Conservation (phyloP, 2,888 invertebrate genomes). For the Ormyrus thymus region DNA sequence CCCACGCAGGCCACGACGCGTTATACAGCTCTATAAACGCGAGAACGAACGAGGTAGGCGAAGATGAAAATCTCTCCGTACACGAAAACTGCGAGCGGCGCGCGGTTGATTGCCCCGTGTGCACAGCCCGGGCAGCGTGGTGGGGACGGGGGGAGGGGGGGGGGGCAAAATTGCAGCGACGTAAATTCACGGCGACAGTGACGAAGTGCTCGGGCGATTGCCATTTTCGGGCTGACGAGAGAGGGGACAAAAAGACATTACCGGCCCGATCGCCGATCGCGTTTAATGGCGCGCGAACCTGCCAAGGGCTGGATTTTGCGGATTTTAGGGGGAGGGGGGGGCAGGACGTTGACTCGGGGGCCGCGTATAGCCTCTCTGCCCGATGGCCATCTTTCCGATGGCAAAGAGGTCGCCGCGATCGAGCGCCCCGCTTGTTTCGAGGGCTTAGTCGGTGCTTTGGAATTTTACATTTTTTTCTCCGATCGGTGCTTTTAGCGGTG, state of each 20-base stretch:
- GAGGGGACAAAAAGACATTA: slow-evolving; percentile 18
- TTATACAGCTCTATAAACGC: not conserved
- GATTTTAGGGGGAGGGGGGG: not conserved
- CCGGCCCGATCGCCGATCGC: not conserved
- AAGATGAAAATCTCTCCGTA: slow-evolving; percentile 15
- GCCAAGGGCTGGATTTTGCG: not conserved
- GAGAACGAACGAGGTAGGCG: slow-evolving; percentile 9
- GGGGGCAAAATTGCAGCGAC: slow-evolving; percentile 26
- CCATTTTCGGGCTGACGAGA: slow-evolving; percentile 26
- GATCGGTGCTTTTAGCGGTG: no score
- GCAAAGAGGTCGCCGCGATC: no score
- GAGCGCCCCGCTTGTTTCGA: no score
- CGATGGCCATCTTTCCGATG: no score
- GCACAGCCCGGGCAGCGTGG: no score
- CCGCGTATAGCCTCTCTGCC: no score
- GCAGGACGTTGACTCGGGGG: not conserved
- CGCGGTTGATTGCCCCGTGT: no score
- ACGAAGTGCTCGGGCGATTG: slow-evolving; percentile 26
- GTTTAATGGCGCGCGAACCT: slow-evolving; percentile 22
- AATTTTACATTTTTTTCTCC: no score
- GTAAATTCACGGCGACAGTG: slow-evolving; percentile 32
- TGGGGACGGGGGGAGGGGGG: no score
- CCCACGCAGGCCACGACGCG: no score
- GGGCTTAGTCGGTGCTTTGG: no score
- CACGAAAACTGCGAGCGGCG: not conserved